These are phyloP conservation scores for Phlogophora meticulosa DNA, from an alignment of 2,888 invertebrate species.

Conservation along the genomic window DNA sequence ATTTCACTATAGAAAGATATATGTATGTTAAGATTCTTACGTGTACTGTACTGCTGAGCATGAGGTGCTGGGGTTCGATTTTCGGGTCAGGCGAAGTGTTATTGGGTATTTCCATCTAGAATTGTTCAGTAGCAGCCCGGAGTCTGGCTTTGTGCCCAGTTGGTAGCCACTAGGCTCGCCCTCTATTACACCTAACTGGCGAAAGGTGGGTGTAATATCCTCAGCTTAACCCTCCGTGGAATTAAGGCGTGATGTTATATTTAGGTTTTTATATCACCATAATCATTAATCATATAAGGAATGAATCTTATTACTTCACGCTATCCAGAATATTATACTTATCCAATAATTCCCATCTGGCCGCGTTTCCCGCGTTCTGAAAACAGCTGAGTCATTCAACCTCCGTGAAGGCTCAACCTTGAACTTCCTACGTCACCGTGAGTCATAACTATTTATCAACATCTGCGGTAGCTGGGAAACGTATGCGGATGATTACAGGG, in stretches of 20 bases:
- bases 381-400: slow-evolving; percentile 29
- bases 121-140: too few species aligned
- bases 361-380: neutral
- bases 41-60: too few species aligned
- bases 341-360: neutral
- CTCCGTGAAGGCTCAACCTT: slow-evolving; percentile 25
- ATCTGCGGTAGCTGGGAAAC: slow-evolving; percentile 17
- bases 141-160: too few species aligned
- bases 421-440: slow-evolving; percentile 37
- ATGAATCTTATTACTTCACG: neutral
- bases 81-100: too few species aligned
- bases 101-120: too few species aligned
- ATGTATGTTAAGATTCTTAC: too few species aligned
- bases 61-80: too few species aligned
- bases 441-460: slow-evolving; percentile 36
- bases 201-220: too few species aligned
- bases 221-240: too few species aligned
- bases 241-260: neutral
- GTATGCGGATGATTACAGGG: neutral
- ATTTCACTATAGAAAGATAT: too few species aligned
- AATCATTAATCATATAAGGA: neutral
- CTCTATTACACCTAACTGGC: too few species aligned
- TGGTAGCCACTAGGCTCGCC: too few species aligned
- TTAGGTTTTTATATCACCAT: neutral
- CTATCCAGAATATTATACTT: slow-evolving; percentile 6